Conservation (phyloP, 64 coral and sea anemone genomes). For the Montipora capricornis region DNA sequence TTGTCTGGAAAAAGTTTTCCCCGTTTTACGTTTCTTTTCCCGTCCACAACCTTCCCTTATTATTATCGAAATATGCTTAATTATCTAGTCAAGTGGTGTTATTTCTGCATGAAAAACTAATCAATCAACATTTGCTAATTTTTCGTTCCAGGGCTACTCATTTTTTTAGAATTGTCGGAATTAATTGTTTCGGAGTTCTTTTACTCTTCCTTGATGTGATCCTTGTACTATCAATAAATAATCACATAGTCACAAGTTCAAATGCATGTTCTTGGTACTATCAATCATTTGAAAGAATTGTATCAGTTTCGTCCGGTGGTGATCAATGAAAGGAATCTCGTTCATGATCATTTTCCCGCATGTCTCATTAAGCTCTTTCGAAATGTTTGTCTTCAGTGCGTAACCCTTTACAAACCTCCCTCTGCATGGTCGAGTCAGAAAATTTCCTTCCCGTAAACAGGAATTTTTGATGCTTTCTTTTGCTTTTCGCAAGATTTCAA, state of each 20-base stretch:
- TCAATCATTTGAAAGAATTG: neutral
- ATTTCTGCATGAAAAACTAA: no score
- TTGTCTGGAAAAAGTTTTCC: no score
- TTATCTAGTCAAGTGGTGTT: no score
- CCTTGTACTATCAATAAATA: no score
- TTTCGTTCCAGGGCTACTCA: no score
- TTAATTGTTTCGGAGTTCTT: no score
- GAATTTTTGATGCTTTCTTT: neutral
- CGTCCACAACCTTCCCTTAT: no score
- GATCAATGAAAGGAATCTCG: conserved; percentile 14
- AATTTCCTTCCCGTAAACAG: conserved; percentile 16
- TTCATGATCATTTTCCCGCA: conserved; percentile 34
- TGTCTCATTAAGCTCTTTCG: neutral
- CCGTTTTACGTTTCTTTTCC: no score
- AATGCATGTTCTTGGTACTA: neutral
- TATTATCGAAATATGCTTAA: no score
- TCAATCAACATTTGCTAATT: no score
- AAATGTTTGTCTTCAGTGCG: conserved; percentile 7
- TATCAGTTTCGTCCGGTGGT: neutral
- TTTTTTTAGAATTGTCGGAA: no score
- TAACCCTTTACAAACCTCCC: conserved; percentile 23
- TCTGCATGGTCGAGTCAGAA: neutral
- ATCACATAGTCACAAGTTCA: neutral
- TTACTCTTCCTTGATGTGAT: no score
- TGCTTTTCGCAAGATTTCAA: neutral